Percentiles rank a stretch among this genome's conserved stretches.
phyloP scores from a whole-genome alignment of 2,113 vertebrate species.

The Arenaria interpres region DNA sequence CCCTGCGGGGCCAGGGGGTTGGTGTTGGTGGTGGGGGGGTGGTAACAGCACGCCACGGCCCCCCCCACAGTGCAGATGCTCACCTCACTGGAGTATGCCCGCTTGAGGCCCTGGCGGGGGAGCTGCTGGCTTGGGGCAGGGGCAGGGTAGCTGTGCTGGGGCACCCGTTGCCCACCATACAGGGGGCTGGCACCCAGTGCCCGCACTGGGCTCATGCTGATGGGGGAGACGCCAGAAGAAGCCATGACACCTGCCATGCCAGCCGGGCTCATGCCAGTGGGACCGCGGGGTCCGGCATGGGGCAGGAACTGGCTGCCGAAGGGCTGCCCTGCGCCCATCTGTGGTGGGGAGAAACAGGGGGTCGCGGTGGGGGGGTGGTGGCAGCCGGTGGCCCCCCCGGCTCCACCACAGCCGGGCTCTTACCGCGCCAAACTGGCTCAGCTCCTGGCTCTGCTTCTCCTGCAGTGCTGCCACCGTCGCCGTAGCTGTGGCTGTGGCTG shows the following conservation, averaged over 20 bases:
- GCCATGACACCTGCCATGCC: slow-evolving; percentile 71
- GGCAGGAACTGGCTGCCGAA: slow-evolving; percentile 91
- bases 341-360: background rate
- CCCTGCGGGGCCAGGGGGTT: slow-evolving; percentile 46
- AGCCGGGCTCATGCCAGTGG: slow-evolving; percentile 66
- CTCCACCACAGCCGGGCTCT: background rate
- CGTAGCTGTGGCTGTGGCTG: slow-evolving; percentile 91
- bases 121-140: slow-evolving; percentile 77
- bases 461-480: slow-evolving; percentile 93
- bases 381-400: accelerated
- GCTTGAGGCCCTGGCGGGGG: slow-evolving; percentile 86
- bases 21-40: accelerated
- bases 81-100: slow-evolving; percentile 86
- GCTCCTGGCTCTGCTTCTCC: slow-evolving; percentile 95
- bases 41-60: accelerated
- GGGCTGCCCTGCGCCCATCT: slow-evolving; percentile 89
- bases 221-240: slow-evolving; percentile 76
- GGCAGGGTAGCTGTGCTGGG: slow-evolving; percentile 84
- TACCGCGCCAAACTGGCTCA: slow-evolving; percentile 89
- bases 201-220: slow-evolving; percentile 81
- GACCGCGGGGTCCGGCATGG: slow-evolving; percentile 84
- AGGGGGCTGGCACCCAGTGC: slow-evolving; percentile 71
- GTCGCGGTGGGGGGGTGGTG: accelerated
- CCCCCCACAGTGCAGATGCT: accelerated
- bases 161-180: slow-evolving; percentile 85